Conservation (phyloP, 2,888 invertebrate genomes). For the Macrosoma leucophasiata region DNA sequence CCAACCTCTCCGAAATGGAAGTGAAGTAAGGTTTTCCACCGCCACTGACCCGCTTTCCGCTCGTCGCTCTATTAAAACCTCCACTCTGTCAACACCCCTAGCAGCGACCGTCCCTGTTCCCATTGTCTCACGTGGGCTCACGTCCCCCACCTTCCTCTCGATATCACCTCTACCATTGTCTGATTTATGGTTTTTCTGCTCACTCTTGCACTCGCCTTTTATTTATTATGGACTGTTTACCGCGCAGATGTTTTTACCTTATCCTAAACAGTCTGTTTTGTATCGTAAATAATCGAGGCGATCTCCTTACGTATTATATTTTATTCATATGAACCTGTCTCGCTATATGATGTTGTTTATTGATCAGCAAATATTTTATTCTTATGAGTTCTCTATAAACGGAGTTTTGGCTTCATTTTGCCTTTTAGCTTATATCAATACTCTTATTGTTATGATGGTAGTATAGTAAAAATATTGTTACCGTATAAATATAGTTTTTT, state of each 20-base stretch:
- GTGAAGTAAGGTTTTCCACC: background rate
- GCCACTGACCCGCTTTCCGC: slow-evolving; percentile 2
- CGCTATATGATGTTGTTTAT: slow-evolving; percentile 22
- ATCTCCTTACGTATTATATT: slow-evolving; percentile 30
- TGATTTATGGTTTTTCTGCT: slow-evolving; percentile 45
- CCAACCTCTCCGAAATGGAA: background rate
- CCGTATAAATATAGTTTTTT: too few relatives aligned
- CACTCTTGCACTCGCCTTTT: slow-evolving; percentile 30
- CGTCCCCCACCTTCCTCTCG: slow-evolving; percentile 33
- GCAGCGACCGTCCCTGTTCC: slow-evolving; percentile 31
- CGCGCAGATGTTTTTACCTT: slow-evolving; percentile 37
- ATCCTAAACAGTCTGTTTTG: slow-evolving; percentile 29
- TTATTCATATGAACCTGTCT: slow-evolving; percentile 32
- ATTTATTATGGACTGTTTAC: slow-evolving; percentile 38
- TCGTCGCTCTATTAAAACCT: slow-evolving; percentile 11
- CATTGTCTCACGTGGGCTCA: slow-evolving; percentile 44
- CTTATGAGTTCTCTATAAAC: slow-evolving; percentile 15
- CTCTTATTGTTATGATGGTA: too few relatives aligned
- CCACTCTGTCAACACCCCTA: too few relatives aligned
- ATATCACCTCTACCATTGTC: slow-evolving; percentile 34
- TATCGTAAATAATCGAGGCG: slow-evolving; percentile 34
- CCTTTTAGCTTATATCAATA: too few relatives aligned
- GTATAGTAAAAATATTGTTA: too few relatives aligned
- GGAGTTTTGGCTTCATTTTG: background rate
- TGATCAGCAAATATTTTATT: slow-evolving; percentile 23